A percentile compares a stretch with the other conserved stretches of the same genome.
Evolutionary conservation across 2,888 invertebrate genomes (phyloP).

Genomic region (Clitarchus hookeri): DNA sequence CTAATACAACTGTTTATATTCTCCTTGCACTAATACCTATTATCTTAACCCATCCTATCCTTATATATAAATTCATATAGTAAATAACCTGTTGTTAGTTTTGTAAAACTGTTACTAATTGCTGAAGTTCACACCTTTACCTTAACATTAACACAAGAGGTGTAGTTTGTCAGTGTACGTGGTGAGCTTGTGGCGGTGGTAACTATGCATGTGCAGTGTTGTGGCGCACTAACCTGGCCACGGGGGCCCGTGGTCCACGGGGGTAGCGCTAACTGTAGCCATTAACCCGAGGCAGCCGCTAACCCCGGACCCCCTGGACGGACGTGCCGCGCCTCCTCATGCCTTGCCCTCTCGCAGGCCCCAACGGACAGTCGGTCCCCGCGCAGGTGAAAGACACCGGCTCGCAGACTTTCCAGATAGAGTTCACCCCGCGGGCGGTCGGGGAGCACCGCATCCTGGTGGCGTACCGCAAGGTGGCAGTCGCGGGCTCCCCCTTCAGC

Average conservation of each 20-base stretch:
- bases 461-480: constrained; percentile 74
- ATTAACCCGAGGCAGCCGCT: neutral
- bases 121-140: neutral
- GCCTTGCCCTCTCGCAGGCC: constrained; percentile 65
- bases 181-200: neutral
- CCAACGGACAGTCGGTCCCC: constrained; percentile 87
- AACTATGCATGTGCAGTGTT: neutral
- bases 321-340: neutral
- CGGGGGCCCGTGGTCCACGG: neutral
- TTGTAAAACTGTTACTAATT: neutral
- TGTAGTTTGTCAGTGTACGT: neutral
- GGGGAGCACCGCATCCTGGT: constrained; percentile 92
- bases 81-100: neutral
- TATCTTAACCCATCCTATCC: neutral
- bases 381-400: constrained; percentile 86
- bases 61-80: neutral
- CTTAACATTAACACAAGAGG: neutral
- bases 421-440: constrained; percentile 88
- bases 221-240: neutral
- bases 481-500: constrained; percentile 91
- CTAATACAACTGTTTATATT: neutral
- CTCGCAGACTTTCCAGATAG: constrained; percentile 81
- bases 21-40: neutral
- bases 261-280: neutral
- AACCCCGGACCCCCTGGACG: neutral